phyloP scores from a whole-genome alignment of 2,113 vertebrate species.

The Pluvianellus socialis region DNA sequence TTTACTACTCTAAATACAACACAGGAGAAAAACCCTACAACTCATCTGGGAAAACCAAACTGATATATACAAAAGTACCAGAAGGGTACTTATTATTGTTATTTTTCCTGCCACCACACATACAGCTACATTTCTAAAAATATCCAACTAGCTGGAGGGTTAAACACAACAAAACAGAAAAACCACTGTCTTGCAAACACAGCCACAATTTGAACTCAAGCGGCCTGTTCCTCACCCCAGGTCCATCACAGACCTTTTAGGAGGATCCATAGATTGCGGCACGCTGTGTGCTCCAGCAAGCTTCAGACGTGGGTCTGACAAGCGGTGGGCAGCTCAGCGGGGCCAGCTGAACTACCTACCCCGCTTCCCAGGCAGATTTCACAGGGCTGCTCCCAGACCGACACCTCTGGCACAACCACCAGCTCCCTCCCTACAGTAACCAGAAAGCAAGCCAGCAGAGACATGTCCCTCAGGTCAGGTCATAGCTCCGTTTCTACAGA shows the following conservation, averaged over 20 bases:
- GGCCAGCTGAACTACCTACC: background rate
- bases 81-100: background rate
- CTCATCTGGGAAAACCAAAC: background rate
- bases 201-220: background rate
- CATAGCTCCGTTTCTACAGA: background rate
- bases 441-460: background rate
- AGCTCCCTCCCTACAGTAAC: background rate
- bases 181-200: background rate
- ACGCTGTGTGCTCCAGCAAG: accelerated
- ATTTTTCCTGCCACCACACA: background rate
- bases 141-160: background rate
- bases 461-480: accelerated
- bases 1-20: constrained; percentile 17
- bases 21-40: background rate
- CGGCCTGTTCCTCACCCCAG: background rate
- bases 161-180: background rate
- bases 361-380: background rate
- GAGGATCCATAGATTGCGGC: background rate
- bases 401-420: background rate
- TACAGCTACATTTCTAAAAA: background rate
- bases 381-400: background rate
- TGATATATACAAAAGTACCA: background rate
- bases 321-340: background rate
- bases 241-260: background rate
- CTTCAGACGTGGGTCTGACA: background rate